A percentile compares a stretch with the other conserved stretches of the same genome.
Evolutionary conservation across 2,797 vertebrate genomes (phyloP).

Genomic region (Champsocephalus esox): DNA sequence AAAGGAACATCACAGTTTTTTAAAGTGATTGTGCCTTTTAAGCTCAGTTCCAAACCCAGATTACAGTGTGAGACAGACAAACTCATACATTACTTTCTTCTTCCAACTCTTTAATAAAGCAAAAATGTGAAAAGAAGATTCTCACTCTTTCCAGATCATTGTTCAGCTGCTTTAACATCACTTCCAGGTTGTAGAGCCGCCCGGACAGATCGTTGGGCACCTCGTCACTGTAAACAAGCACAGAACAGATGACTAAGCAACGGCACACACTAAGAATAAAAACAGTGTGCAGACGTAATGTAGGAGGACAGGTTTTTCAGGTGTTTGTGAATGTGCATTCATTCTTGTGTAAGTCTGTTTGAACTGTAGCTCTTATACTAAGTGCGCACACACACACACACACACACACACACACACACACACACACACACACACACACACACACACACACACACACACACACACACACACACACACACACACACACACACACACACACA

Average conservation of each 20-base stretch:
- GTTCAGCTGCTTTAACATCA: slow-evolving; percentile 93
- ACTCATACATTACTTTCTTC: neutral
- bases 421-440: too few relatives aligned
- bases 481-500: too few relatives aligned
- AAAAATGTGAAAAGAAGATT: neutral
- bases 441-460: too few relatives aligned
- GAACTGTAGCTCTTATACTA: neutral
- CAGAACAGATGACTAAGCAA: slow-evolving; percentile 5
- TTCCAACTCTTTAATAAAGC: neutral
- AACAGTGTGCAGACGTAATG: neutral
- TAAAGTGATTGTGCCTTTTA: too few relatives aligned
- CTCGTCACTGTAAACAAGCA: slow-evolving; percentile 85
- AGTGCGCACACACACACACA: neutral
- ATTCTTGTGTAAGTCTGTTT: neutral
- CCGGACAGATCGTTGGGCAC: slow-evolving; percentile 86
- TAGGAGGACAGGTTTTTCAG: neutral
- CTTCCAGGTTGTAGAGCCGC: slow-evolving; percentile 91
- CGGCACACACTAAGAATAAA: neutral
- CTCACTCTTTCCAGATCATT: slow-evolving; percentile 91
- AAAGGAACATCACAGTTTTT: too few relatives aligned
- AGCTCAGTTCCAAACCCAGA: neutral
- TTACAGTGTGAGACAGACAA: neutral
- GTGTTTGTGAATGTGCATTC: neutral
- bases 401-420: too few relatives aligned
- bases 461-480: too few relatives aligned